Base-by-base conservation (phyloP, 1,140 invertebrate species). In the Ganaspis sp. region DNA sequence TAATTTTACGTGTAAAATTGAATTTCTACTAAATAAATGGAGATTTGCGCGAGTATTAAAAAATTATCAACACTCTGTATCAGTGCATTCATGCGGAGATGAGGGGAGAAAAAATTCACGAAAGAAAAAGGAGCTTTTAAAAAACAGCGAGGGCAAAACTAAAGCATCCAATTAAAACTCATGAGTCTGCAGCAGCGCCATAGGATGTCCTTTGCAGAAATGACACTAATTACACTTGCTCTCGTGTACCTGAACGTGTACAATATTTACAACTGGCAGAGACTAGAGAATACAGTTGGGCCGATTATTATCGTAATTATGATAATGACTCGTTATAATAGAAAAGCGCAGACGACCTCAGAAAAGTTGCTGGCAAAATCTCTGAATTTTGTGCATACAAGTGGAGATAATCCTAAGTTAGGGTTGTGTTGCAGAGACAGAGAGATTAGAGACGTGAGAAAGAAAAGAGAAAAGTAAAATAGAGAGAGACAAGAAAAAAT, bases 221-320 rank as follows among this genome's bases (percentile, higher is more conserved):
- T 82, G 84, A 83, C 80, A 69, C 75, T 85, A 81, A 82, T 83
- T 82, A 69, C 69, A 23, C 69, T 54, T 17, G 54, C 69, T 29
- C 40, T 34, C 19, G 37, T 29, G 29, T 37, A 38, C 34, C 19
- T 15, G 34, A 49, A 49, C 23, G 58, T 64, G 58, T 29, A 64
- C 58, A 34, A 64, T 29, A 29, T 29, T 64, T 15, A 42, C 42
- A 54, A 49, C 42, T 70, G 70, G 58, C 45, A 42, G 49, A 69
- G 69, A 70, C 73, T 34, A 19, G 45, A 42, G 70, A 70, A 29
- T 45, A 74, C 64, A 34, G 42, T 70, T 70, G 71, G 17, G 71
- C 84, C 81, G 83, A 87, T 87, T 84, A 88, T 86, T 81, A 81
- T 84, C 78, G 74, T 76, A 82, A 87, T 88, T 87, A 86, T 86